phyloP scores from a whole-genome alignment of 2,888 invertebrate species.

The Agapostemon virescens region DNA sequence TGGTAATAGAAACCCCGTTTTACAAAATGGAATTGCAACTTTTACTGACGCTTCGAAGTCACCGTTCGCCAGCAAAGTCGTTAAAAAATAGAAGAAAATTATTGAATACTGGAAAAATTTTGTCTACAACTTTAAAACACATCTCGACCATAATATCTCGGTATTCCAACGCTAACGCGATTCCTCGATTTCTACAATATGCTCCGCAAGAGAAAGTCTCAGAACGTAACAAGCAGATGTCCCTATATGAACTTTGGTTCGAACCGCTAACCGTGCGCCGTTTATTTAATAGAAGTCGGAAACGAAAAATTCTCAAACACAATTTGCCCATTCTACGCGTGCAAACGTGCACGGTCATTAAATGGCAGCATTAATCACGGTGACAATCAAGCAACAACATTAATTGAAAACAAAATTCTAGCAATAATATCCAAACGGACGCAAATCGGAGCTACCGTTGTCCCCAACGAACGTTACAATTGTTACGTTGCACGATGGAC shows the following conservation, averaged over 20 bases:
- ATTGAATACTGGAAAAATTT: background rate
- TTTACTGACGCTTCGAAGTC: too few species aligned
- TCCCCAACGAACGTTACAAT: background rate
- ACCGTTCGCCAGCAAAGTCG: too few species aligned
- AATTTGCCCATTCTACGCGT: background rate
- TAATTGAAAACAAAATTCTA: background rate
- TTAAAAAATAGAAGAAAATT: too few species aligned
- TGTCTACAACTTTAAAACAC: background rate
- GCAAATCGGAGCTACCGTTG: background rate
- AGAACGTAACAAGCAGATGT: constrained; percentile 4
- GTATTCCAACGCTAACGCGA: background rate
- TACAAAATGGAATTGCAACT: too few species aligned
- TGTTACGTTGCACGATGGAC: background rate
- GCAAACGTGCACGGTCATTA: too few species aligned
- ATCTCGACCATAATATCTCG: background rate
- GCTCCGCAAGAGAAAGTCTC: constrained; percentile 1
- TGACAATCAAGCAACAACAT: background rate
- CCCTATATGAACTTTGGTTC: constrained; percentile 1
- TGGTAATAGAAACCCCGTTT: too few species aligned
- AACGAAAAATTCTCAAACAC: background rate
- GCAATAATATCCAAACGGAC: background rate
- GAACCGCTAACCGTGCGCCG: background rate
- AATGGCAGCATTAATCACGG: background rate
- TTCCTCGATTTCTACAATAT: background rate
- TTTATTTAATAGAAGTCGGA: background rate